Evolutionary conservation across 2,888 invertebrate species (phyloP).

Genomic region (Prionchulus punctatus): DNA sequence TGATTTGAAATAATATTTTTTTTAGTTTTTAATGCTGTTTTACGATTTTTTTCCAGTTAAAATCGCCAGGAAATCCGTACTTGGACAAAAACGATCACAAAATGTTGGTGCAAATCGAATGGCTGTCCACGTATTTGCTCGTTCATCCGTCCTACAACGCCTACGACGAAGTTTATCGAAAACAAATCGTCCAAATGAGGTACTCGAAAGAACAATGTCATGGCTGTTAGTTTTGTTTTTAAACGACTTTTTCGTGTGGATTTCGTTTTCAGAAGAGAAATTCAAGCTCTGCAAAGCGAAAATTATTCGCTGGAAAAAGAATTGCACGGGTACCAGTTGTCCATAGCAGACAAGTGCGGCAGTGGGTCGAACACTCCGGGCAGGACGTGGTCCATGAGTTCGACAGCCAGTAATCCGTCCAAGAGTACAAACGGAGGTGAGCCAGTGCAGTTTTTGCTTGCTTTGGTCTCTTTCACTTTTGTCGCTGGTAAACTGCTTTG

Average conservation of each 20-base stretch:
- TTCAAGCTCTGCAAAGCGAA: slow-evolving; percentile 60
- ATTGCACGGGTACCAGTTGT: slow-evolving; percentile 39
- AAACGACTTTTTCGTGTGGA: neutral
- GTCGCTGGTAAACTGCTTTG: no score
- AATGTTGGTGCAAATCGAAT: slow-evolving; percentile 58
- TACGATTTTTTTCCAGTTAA: neutral
- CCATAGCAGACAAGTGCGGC: no score
- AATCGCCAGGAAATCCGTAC: neutral
- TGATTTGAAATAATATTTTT: no score
- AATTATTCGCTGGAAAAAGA: slow-evolving; percentile 64
- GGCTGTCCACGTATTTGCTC: slow-evolving; percentile 61
- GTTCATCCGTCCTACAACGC: slow-evolving; percentile 65
- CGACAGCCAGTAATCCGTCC: no score
- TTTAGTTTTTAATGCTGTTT: no score
- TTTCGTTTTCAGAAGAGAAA: slow-evolving; percentile 48
- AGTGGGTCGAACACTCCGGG: no score
- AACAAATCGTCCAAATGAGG: slow-evolving; percentile 70
- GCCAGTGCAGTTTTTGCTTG: no score
- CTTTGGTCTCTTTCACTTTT: no score
- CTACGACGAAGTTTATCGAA: slow-evolving; percentile 60
- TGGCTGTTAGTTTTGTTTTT: neutral
- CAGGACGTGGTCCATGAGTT: no score
- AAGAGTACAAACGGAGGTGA: no score
- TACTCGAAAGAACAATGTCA: slow-evolving; percentile 25
- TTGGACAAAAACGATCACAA: neutral